Evolutionary conservation across 1,140 invertebrate species (phyloP), one percentile per base, ranked within the genome.

Genomic region (Eufriesea mexicana): DNA sequence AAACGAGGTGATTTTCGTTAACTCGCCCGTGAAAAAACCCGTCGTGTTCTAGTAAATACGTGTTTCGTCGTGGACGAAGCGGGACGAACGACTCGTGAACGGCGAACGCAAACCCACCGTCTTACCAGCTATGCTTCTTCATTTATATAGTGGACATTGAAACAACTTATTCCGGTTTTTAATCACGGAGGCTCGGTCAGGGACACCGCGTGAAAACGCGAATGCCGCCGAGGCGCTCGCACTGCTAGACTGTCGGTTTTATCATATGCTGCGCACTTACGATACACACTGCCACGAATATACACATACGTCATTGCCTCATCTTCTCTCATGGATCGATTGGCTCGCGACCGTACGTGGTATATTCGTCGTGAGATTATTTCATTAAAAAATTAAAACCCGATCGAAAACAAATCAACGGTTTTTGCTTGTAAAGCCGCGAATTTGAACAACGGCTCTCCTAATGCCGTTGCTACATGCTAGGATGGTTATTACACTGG

Each of bases 381-480:
- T 94, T 94, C 94, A 94, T 94, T 94, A 94, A 94, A 94, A 94
- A 94, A 94, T 94, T 94, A 94, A 94, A 94, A 94, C 91, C 93
- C 93, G 92, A 94, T 94, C 90, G 84, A 92, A 94, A 93, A 92
- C 89, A 93, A 93, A 94, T 75, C 90, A 92, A 93, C 84, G 88
- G 91, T 90, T 93, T 94, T 93, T 93, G 92, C 92, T 93, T 92
- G 90, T 93, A 92, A 93, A 93, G 91, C 91, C 92, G 90, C 91
- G 79, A 82, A 91, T 89, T 91, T 74, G 88, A 90, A 91, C 91
- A 91, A 91, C 89, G 90, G 91, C 91, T 89, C 90, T 89, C 77
- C 81, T 85, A 86, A 91, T 85, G 91, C 91, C 91, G 89, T 85
- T 91, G 91, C 86, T 86, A 90, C 79, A 76, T 87, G 84, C 88